Conservation (phyloP, 2,797 vertebrate species). For the Spea hammondii region DNA sequence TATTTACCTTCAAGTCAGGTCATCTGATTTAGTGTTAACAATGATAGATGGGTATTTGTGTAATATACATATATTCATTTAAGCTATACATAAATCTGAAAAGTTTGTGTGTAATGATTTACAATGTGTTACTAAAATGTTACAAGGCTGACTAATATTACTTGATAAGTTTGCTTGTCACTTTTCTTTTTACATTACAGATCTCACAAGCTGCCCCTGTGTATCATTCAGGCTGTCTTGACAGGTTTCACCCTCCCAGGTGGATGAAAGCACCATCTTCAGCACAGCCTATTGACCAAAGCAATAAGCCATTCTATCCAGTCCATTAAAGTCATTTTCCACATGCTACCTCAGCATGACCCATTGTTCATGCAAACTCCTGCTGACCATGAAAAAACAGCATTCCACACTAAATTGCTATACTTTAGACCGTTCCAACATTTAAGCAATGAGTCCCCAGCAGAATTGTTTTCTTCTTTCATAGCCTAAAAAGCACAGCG, state of each 20-base stretch:
- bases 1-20: too few species aligned
- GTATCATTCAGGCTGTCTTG: conserved; percentile 92
- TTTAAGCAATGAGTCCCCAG: conserved; percentile 82
- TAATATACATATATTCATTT: too few species aligned
- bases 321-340: conserved; percentile 99
- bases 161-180: conserved; percentile 94
- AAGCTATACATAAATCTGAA: background rate
- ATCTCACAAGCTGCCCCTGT: conserved; percentile 87
- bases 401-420: conserved; percentile 85
- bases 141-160: conserved; percentile 88
- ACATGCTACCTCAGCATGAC: conserved; percentile 99
- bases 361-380: conserved; percentile 98
- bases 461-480: conserved; percentile 80
- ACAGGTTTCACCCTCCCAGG: conserved; percentile 98
- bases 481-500: conserved; percentile 79
- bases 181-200: conserved; percentile 82
- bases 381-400: conserved; percentile 92
- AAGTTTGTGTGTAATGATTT: background rate
- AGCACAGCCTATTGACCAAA: conserved; percentile 98
- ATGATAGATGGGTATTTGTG: too few species aligned
- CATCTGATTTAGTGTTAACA: too few species aligned
- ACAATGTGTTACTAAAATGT: conserved; percentile 81
- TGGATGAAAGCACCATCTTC: conserved; percentile 91
- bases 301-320: conserved; percentile 99
- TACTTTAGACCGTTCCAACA: conserved; percentile 87